phyloP scores from a whole-genome alignment of 2,888 invertebrate species.

The Molanna angustata region DNA sequence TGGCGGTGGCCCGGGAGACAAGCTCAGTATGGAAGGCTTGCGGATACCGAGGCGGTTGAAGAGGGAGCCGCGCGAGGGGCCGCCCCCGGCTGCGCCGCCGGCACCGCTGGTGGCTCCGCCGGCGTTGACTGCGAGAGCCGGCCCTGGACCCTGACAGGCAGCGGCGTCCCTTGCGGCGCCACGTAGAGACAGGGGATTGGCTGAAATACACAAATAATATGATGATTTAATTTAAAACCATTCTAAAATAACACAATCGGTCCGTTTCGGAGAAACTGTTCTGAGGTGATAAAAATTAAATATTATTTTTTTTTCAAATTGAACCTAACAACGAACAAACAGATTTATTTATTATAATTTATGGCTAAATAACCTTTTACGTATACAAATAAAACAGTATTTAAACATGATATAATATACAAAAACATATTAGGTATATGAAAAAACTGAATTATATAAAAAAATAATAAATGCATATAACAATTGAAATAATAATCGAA shows the following conservation, averaged over 20 bases:
- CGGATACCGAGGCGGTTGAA: conserved; percentile 83
- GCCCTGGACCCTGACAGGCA: conserved; percentile 40
- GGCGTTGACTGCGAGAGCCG: conserved; percentile 49
- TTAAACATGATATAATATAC: too few species aligned
- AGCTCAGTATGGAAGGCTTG: conserved; percentile 82
- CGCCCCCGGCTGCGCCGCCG: conserved; percentile 51
- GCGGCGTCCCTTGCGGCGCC: conserved; percentile 46
- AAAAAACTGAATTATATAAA: neutral
- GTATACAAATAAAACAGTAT: too few species aligned
- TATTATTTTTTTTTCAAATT: too few species aligned
- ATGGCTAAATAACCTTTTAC: too few species aligned
- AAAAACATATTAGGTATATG: neutral
- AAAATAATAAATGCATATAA: neutral
- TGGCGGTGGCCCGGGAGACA: conserved; percentile 59
- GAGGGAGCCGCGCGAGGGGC: conserved; percentile 54
- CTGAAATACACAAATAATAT: conserved; percentile 13
- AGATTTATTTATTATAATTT: too few species aligned
- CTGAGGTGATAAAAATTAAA: too few species aligned
- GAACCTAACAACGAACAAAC: too few species aligned
- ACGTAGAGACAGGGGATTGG: conserved; percentile 33
- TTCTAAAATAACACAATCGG: too few species aligned
- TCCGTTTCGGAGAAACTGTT: too few species aligned
- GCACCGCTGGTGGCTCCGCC: conserved; percentile 42
- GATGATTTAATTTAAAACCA: too few species aligned
- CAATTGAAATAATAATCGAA: neutral